A percentile compares a stretch with the other conserved stretches of the same genome.
Conservation (phyloP, 2,888 invertebrate species). For the Platypus cylindrus region DNA sequence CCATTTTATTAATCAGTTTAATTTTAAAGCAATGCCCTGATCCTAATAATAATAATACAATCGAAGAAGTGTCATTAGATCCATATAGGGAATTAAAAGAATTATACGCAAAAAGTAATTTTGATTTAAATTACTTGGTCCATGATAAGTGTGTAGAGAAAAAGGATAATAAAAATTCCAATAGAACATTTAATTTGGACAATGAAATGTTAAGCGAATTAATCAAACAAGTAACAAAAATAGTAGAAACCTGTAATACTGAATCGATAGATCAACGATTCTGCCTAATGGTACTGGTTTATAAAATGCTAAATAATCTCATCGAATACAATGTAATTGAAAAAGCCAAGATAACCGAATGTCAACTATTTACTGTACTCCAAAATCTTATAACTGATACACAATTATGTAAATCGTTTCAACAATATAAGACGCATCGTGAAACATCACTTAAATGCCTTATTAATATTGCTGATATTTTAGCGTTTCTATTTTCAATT, state of each 20-base stretch:
- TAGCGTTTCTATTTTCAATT: conserved; percentile 17
- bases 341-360: conserved; percentile 11
- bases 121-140: conserved; percentile 18
- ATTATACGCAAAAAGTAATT: conserved; percentile 24
- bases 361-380: conserved; percentile 11
- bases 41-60: conserved; percentile 2
- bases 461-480: conserved; percentile 11
- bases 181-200: conserved; percentile 15
- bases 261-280: conserved; percentile 13
- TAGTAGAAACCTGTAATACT: conserved; percentile 8
- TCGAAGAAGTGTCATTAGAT: conserved; percentile 8
- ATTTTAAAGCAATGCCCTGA: conserved; percentile 27
- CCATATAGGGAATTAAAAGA: conserved; percentile 22
- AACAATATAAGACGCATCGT: conserved; percentile 12
- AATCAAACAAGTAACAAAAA: conserved; percentile 9
- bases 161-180: conserved; percentile 1
- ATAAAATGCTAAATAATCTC: conserved; percentile 16
- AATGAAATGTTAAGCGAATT: conserved; percentile 10
- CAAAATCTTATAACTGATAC: conserved; percentile 8
- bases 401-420: conserved; percentile 5
- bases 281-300: conserved; percentile 15
- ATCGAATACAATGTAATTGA: conserved; percentile 14
- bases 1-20: conserved; percentile 24
- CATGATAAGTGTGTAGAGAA: conserved; percentile 1
- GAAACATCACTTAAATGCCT: conserved; percentile 16